Conservation (phyloP, 2,113 vertebrate species). For the Phalacrocorax brasilianus region DNA sequence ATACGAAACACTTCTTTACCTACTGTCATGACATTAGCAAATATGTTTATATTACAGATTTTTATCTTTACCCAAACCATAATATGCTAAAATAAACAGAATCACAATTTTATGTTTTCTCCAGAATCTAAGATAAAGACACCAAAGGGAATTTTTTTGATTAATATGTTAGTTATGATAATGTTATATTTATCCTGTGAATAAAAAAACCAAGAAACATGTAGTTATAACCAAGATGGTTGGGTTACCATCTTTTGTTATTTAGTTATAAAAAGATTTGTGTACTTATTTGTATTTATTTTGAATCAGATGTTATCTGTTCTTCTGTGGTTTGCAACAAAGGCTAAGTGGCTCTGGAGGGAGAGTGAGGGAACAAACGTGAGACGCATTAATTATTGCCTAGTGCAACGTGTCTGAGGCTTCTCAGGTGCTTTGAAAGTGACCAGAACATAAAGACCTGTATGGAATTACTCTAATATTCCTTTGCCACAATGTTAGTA, state of each 20-base stretch:
- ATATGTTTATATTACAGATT: slow-evolving; percentile 31
- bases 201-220: background rate
- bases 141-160: background rate
- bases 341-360: background rate
- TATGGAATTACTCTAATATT: background rate
- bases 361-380: background rate
- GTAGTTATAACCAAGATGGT: background rate
- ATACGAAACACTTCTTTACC: slow-evolving; percentile 37
- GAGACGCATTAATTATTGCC: background rate
- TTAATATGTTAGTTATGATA: slow-evolving; percentile 11
- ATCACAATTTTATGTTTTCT: background rate
- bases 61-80: slow-evolving; percentile 21
- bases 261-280: background rate
- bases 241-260: background rate
- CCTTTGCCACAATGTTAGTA: background rate
- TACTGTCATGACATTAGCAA: slow-evolving; percentile 35
- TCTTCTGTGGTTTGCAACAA: background rate
- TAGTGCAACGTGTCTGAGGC: background rate
- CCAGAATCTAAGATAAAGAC: background rate
- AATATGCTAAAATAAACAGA: slow-evolving; percentile 62
- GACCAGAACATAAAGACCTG: background rate
- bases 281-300: background rate
- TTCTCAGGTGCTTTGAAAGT: background rate
- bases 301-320: background rate
- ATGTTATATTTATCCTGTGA: background rate